phyloP scores from a whole-genome alignment of 2,888 invertebrate species.

The Rhyacophila evoluta region DNA sequence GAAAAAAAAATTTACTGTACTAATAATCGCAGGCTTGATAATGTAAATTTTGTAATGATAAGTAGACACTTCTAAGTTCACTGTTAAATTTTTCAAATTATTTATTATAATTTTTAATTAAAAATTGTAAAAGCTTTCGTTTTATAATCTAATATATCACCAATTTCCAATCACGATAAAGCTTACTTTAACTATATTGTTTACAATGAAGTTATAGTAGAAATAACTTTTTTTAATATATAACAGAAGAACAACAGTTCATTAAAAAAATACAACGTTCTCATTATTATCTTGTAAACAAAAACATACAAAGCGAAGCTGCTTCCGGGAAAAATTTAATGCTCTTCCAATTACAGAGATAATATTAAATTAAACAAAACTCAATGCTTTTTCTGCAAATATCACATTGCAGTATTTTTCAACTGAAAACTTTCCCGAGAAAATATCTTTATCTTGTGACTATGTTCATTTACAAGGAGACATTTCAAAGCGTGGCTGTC shows the following conservation, averaged over 20 bases:
- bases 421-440: neutral
- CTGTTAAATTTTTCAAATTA: too few relatives aligned
- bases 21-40: too few relatives aligned
- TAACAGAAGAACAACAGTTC: neutral
- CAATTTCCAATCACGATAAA: too few relatives aligned
- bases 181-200: neutral
- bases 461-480: neutral
- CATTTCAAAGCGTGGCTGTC: neutral
- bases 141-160: too few relatives aligned
- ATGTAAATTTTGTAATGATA: too few relatives aligned
- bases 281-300: too few relatives aligned
- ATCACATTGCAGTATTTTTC: neutral
- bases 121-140: too few relatives aligned
- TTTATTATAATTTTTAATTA: too few relatives aligned
- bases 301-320: too few relatives aligned
- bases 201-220: neutral
- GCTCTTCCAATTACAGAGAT: conserved; percentile 5
- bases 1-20: too few relatives aligned
- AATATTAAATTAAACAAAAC: conserved; percentile 11
- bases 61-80: too few relatives aligned
- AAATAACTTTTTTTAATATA: neutral
- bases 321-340: neutral
- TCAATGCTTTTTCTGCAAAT: neutral
- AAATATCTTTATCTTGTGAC: neutral
- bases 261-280: too few relatives aligned